Evolutionary conservation across 2,113 vertebrate species (phyloP), one percentile per base, ranked within the genome.

Genomic region (Thalassarche chlororhynchos): DNA sequence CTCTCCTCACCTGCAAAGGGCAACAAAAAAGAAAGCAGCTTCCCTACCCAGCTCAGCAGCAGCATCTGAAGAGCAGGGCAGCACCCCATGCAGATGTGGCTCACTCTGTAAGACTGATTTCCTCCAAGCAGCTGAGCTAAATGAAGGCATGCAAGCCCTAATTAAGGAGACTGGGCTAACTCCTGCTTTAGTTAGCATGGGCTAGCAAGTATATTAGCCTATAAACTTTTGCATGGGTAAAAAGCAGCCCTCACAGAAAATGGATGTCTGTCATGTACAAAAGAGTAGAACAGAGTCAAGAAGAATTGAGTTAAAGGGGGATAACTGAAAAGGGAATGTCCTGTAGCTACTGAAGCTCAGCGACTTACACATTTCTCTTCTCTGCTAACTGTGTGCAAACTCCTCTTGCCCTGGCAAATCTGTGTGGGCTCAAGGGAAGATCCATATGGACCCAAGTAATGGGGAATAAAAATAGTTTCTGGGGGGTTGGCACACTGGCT

Each of bases 21-120:
- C 24, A 84, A 34, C 3, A 81, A 70, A 57, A 81, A 81, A 49
- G 17, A 68, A 42, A 74, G 4, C 8, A 69, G 6, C 15, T 92
- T 91, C 36, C 89, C 26, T 74, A 87, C 72, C 68, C 9, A 5
- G 23, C 38, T 81, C 80, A 79, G 65, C 57, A 64, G 28, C 18
- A 75, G 3, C 62, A 74, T 32, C 47, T 8, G 11, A 71, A 74
- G 20, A 55, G 18, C 21, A 75, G n/a, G 12, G 38, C 34, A 92
- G n/a, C 46, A 70, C 8, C 42, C 17, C 13, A 7, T 1, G 2
- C 2, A 6, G 19, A n/a, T 2, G 8, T 1, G 17, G 14, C 21
- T 74, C 9, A 14, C 28, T 47, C 40, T 44, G 7, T 20, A 26
- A 70, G 17, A 29, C 36, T 52, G 32, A 62, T 66, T 87, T 82